A percentile compares a stretch with the other conserved stretches of the same genome.
These are phyloP conservation scores for Lepetodrilus schrolli DNA, from an alignment of 2,888 invertebrate species.

Conservation along the genomic window DNA sequence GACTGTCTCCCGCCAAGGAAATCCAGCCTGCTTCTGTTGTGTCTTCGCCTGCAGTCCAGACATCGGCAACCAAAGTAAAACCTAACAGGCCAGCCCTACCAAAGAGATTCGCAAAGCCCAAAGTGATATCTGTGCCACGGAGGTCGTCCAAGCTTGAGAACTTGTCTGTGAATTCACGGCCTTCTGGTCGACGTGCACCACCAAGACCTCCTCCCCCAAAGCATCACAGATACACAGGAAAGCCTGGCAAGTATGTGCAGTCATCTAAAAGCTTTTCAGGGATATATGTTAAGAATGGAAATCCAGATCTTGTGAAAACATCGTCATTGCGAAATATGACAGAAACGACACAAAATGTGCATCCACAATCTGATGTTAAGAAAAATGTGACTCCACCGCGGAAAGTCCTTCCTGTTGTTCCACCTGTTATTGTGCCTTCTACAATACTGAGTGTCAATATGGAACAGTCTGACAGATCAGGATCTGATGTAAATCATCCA, in stretches of 20 bases:
- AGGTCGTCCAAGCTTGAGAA: slow-evolving; percentile 22
- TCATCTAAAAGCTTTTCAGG: slow-evolving; percentile 9
- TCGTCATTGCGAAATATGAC: too few species aligned
- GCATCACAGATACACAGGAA: background rate
- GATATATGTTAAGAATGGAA: background rate
- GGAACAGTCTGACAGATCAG: too few species aligned
- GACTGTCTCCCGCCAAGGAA: slow-evolving; percentile 17
- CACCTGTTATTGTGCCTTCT: too few species aligned
- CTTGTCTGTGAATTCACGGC: slow-evolving; percentile 16
- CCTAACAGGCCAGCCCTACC: slow-evolving; percentile 50
- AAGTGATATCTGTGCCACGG: slow-evolving; percentile 55
- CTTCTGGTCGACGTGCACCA: slow-evolving; percentile 27
- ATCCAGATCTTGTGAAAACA: background rate
- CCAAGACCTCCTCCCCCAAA: slow-evolving; percentile 24
- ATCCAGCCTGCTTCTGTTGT: background rate
- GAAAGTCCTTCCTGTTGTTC: background rate
- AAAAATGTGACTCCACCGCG: too few species aligned
- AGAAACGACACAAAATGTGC: background rate
- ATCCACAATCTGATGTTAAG: background rate
- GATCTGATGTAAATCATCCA: too few species aligned
- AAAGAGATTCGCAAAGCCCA: slow-evolving; percentile 56
- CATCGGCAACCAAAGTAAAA: slow-evolving; percentile 28
- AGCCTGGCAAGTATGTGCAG: background rate
- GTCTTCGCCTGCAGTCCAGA: slow-evolving; percentile 28
- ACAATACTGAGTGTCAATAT: too few species aligned